These are phyloP conservation scores for Aurelia coerulea DNA, from an alignment of 30 jellyfish, hydroid and myxozoan species.

Conservation along the genomic window DNA sequence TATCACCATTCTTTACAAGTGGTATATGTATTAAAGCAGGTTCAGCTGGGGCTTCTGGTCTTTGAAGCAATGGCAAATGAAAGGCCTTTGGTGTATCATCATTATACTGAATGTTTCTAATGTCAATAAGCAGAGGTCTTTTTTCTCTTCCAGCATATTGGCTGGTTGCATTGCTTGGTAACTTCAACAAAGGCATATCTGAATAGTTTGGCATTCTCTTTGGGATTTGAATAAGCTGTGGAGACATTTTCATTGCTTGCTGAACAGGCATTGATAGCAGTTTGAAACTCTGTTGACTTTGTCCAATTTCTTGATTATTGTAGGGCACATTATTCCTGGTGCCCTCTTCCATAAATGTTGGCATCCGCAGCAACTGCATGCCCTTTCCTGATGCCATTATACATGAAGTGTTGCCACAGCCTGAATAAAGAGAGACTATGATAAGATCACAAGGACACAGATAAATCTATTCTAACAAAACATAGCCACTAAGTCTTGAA, in stretches of 20 bases:
- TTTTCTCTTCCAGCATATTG: not conserved
- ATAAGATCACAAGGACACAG: too few relatives aligned
- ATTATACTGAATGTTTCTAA: not conserved
- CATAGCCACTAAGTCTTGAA: too few relatives aligned
- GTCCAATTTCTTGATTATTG: not conserved
- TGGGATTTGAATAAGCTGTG: not conserved
- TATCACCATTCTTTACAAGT: slow-evolving; percentile 1
- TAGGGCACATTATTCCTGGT: not conserved
- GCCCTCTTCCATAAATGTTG: not conserved
- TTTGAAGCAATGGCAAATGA: not conserved
- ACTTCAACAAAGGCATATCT: not conserved
- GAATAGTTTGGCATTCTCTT: not conserved
- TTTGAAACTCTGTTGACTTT: not conserved
- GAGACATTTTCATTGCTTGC: not conserved
- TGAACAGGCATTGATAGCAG: not conserved
- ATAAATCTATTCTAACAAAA: too few relatives aligned
- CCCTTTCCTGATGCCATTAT: not conserved
- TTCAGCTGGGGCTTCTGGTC: not conserved
- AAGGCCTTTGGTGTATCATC: not conserved
- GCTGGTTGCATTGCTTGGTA: not conserved
- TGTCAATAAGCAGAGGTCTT: not conserved
- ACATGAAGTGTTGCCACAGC: not conserved
- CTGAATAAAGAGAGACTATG: too few relatives aligned
- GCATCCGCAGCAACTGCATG: not conserved
- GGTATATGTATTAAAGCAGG: slow-evolving; percentile 1